Evolutionary conservation across 2,888 invertebrate species (phyloP), one percentile per base, ranked within the genome.

Genomic region (Tyria jacobaeae): DNA sequence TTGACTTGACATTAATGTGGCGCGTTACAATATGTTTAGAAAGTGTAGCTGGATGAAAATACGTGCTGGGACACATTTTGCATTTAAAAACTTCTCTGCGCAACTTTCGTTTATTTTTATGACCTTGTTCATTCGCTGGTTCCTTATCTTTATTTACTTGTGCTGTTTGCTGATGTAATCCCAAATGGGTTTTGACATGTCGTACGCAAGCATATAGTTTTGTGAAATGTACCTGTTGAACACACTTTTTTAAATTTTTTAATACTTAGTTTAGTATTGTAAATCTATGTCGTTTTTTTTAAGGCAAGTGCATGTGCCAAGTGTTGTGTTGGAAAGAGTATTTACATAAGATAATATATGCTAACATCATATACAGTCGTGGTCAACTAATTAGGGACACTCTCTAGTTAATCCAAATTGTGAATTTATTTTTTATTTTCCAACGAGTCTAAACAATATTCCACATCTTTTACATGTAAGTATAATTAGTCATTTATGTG

Each of bases 11-110:
- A 78, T 87, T 85, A 70, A 93, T 89, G 79, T 93, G 94, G 54
- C 79, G 84, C 57, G 82, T 75, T 14, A 91, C 77, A 73, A 94
- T 90, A 77, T 94, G 94, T 81, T 90, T 92, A 0, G 90, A 85
- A 1, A 93, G 80, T 39, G 90, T 85, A 7, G 89, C 80, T 0
- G 88, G 77, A 62, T 91, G 85, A n/a, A 82, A 81, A 66, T 86
- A 93, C 24, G 84, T 84, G 37, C 86, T 81, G 0, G 87, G 74
- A 62, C 94, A 94, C 89, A 93, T 90, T 71, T 88, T 90, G 66
- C 93, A 93, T 70, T 87, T 91, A 62, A 80, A 86, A 10, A 83
- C 66, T 61, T 77, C 47, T 76, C 37, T 54, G 25, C 21, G 47
- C 59, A 55, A 66, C 47, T 39, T 52, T 60, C 54, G 31, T 57